Evolutionary conservation across 1,140 invertebrate genomes (phyloP), one percentile per base, ranked within the genome.

Genomic region (Camponotus pennsylvanicus): DNA sequence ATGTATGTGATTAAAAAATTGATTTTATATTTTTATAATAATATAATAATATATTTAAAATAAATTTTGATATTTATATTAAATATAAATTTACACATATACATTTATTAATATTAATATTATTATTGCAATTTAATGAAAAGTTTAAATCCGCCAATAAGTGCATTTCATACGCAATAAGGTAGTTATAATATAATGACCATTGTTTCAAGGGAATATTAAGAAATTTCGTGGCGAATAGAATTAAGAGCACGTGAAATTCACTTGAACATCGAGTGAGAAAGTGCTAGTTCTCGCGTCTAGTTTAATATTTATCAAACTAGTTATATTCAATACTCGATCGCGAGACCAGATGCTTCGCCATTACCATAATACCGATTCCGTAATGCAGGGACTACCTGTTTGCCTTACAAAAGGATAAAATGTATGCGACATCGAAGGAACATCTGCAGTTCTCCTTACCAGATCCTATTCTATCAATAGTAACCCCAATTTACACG

Each of bases 251-350:
- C 69, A 42, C 7, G 40, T 18, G 18, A 55, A 61, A 15, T 69
- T 61, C 52, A 27, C 69, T 73, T 37, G 52, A n/a, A 8, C 4
- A 13, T 55, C 63, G 63, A 69, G 45, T 80, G 79, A 15, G 79
- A 83, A 61, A 61, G 67, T 61, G 27, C 27, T 9, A 59, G 69
- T 83, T 83, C 67, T 71, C 55, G 67, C 55, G 69, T 32, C 27
- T 37, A 32, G 69, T 73, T 83, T 75, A 83, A 83, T 83, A 83
- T 75, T 83, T 83, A 83, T 83, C 79, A 18, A 21, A 27, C 55
- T 45, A 55, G 59, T 55, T 49, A 69, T 57, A 83, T 83, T 83
- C 40, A 61, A 83, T 83, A 71, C 40, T 49, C 61, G 63, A 52
- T 6, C 13, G 5, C 42, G 79, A 69, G 32, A 27, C 40, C 55